A percentile compares a stretch with the other conserved stretches of the same genome.
Evolutionary conservation across 2,113 vertebrate genomes (phyloP).

Genomic region (Podarcis raffonei): DNA sequence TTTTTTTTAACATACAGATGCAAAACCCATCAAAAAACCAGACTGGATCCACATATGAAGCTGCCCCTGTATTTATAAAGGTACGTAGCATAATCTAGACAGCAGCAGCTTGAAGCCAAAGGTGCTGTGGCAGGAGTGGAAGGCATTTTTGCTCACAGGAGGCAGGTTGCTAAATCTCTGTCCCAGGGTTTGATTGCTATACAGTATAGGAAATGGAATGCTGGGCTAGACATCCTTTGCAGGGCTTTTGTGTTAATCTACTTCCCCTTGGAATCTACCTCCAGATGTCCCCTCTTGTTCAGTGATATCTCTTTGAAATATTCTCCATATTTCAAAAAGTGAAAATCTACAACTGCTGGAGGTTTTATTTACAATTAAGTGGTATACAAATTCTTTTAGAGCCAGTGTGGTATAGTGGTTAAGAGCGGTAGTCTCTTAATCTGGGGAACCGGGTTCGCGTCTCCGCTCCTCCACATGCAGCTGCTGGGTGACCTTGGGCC

Average conservation of each 20-base stretch:
- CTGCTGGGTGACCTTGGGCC: too few species aligned
- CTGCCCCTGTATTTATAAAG: slow-evolving; percentile 73
- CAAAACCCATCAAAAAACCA: slow-evolving; percentile 64
- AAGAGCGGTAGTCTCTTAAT: too few species aligned
- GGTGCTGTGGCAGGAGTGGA: background rate
- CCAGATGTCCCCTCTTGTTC: background rate
- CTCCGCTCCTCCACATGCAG: too few species aligned
- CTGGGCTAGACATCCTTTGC: background rate
- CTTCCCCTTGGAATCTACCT: background rate
- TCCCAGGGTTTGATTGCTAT: background rate
- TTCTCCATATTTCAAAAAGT: too few species aligned
- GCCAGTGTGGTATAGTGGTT: too few species aligned
- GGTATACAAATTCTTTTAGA: too few species aligned
- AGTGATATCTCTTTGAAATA: background rate
- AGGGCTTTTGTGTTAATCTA: background rate
- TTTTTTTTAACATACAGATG: slow-evolving; percentile 64
- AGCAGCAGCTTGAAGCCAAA: background rate
- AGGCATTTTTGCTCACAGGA: background rate
- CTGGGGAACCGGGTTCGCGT: too few species aligned
- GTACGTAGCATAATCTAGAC: slow-evolving; percentile 48
- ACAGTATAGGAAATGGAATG: background rate
- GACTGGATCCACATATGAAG: slow-evolving; percentile 49
- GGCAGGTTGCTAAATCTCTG: background rate
- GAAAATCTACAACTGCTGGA: too few species aligned
- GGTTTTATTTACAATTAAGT: too few species aligned